These are phyloP conservation scores for Brachionus calyciflorus DNA, from an alignment of 1,140 invertebrate genomes.

Conservation along the genomic window DNA sequence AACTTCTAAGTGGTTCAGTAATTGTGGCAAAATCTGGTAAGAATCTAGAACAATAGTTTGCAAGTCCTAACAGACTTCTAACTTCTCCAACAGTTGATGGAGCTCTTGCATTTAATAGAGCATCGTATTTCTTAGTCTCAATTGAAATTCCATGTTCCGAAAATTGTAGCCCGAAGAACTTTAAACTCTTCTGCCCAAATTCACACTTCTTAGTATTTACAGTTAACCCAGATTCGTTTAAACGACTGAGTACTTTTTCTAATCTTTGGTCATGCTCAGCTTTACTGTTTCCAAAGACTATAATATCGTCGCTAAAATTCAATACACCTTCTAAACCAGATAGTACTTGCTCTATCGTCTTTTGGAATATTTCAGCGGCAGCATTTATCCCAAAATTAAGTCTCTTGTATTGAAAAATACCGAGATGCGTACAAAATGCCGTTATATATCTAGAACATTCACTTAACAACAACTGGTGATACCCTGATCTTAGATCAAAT, in stretches of 20 bases:
- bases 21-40: constrained; percentile 53
- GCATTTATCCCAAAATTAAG: no score
- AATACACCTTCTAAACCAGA: no score
- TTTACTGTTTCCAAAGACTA: not conserved
- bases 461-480: not conserved
- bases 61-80: constrained; percentile 48
- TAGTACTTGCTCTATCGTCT: no score
- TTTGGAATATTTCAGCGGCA: no score
- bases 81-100: constrained; percentile 47
- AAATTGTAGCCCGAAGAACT: constrained; percentile 12
- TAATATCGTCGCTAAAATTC: no score
- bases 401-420: no score
- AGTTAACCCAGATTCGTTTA: constrained; percentile 2
- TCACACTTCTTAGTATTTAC: constrained; percentile 7
- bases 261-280: constrained; percentile 14
- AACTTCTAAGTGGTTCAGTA: constrained; percentile 49
- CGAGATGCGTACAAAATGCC: no score
- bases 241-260: constrained; percentile 11
- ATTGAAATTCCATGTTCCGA: constrained; percentile 14
- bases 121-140: not conserved
- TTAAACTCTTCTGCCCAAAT: not conserved
- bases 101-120: not conserved
- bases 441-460: no score
- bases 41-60: constrained; percentile 58
- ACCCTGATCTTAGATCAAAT: not conserved